Evolutionary conservation across 2,888 invertebrate genomes (phyloP).

Genomic region (Drosophila villosipedis): DNA sequence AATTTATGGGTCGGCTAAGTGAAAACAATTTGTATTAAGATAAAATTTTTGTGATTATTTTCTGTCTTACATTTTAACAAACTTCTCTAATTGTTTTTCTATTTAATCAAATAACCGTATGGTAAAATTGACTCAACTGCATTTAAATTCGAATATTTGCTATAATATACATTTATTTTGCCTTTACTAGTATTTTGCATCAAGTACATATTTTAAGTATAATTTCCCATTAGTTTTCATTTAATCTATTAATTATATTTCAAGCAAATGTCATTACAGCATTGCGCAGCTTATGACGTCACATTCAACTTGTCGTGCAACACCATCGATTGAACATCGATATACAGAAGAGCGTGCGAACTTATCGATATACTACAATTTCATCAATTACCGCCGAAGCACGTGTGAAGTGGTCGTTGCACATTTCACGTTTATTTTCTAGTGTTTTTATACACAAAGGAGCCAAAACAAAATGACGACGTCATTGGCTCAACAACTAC

Average conservation of each 20-base stretch:
- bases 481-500: slow-evolving; percentile 92
- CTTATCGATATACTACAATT: slow-evolving; percentile 32
- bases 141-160: not conserved
- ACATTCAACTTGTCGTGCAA: not conserved
- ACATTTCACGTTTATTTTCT: slow-evolving; percentile 13
- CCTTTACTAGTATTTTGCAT: not conserved
- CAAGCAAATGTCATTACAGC: slow-evolving; percentile 11
- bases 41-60: not conserved
- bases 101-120: not conserved
- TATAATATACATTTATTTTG: not conserved
- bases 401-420: slow-evolving; percentile 52
- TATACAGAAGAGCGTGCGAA: not conserved
- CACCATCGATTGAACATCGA: slow-evolving; percentile 20
- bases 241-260: not conserved
- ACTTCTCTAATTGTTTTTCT: not conserved
- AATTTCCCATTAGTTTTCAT: not conserved
- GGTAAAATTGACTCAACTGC: not conserved
- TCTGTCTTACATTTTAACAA: not conserved
- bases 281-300: slow-evolving; percentile 13
- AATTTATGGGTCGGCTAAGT: not conserved
- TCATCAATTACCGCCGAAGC: slow-evolving; percentile 38
- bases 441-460: slow-evolving; percentile 20
- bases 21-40: not conserved
- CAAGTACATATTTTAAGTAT: too few relatives aligned
- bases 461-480: slow-evolving; percentile 86